Base-by-base conservation (phyloP, 2,113 vertebrate genomes). In the Otus sunia region DNA sequence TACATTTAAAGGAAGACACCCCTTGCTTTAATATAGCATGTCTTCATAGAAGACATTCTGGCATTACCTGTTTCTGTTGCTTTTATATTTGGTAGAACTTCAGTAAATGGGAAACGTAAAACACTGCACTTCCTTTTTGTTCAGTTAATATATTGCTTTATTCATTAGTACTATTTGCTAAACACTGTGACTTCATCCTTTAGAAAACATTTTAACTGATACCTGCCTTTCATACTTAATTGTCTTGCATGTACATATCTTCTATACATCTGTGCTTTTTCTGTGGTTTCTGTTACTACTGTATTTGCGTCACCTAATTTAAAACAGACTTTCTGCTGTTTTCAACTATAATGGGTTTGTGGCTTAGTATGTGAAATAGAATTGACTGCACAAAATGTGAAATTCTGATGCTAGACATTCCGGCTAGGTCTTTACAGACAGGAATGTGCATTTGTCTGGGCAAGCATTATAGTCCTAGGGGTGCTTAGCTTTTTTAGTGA, bases 361-460 rank as follows among this genome's bases (percentile, higher is more conserved):
- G 97, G 95, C 96, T 97, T 96, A 97, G 94, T 79, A 92, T 53
- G 95, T 5, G 94, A 97, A 97, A 97, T 87, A 97, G 97, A 98
- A 98, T 95, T 97, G 98, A 97, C 95, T 97, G 94, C 81, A 96
- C 86, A 95, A 98, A 98, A 98, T 97, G 95, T 97, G 94, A 96
- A 96, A 94, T 97, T 96, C 80, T 97, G 90, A 97, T 97, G 88
- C 95, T 98, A 98, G 98, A 98, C 98, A 98, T 98, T 98, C 98
- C 98, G 52, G 47, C 96, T 97, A 94, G 96, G 94, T 91, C 95
- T 94, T 98, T 97, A 97, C 92, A 97, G 97, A 97, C 97, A 98
- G 98, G 98, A 99, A 99, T 98, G 98, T 97, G 95, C 96, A 81
- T 98, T 97, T 97, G 98, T 98, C 98, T 98, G 96, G 97, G 97